Evolutionary conservation across 2,113 vertebrate species (phyloP), one percentile per base, ranked within the genome.

Genomic region (Donacobius atricapilla): DNA sequence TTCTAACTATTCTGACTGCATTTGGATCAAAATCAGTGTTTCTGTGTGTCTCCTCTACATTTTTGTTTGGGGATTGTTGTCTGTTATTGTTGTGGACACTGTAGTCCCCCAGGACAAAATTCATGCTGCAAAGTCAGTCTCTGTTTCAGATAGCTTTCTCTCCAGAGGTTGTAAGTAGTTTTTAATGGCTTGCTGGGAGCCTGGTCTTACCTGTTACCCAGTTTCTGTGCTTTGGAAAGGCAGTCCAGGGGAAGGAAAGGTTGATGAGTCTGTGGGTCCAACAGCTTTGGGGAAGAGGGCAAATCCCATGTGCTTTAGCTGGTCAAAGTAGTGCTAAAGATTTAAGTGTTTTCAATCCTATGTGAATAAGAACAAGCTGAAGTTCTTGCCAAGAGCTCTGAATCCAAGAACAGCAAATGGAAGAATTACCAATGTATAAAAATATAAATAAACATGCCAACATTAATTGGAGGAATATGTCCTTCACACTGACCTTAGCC

Each of bases 391-490:
- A 60, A 54, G 61, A 57, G n/a, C 39, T 82, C 87, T 89, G 69
- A 75, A 64, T 91, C 83, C 57, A 68, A 75, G 53, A 94, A 68
- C 77, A 87, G 69, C 89, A 79, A 93, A 84, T 84, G 65, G 69
- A 75, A 79, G 72, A 93, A 79, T 83, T 95, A 87, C 25, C 76
- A 70, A 87, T 65, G 89, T 87, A 76, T 81, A 92, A 92, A 96
- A 90, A 94, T 90, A 92, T 56, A 95, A 92, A 85, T 57, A 92
- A 96, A 84, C 92, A 90, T 96, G 53, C 86, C 96, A 95, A 42
- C 60, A 37, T 92, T 94, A 96, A 88, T 81, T 90, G 88, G 48
- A 94, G 90, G 69, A 94, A 66, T 45, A 7, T 17, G 68, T 92
- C 94, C 93, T 97, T 96, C 80, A 50, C 47, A 40, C 28, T 96